Conservation (phyloP, 30 jellyfish, hydroid and myxozoan genomes). For the Phacellophora camtschatica region DNA sequence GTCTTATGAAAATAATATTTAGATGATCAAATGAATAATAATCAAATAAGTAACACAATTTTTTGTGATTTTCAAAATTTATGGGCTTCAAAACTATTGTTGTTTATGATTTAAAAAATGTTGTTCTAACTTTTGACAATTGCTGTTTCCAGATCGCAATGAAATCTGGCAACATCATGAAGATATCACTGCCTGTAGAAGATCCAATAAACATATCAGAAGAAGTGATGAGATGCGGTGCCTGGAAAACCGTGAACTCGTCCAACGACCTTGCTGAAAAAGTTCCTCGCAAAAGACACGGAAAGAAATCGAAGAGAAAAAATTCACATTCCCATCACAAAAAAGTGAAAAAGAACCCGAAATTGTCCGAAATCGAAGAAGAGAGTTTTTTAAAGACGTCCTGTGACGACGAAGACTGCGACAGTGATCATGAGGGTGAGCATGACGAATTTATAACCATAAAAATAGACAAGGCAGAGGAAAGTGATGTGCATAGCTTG, state of each 20-base stretch:
- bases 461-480: slow-evolving; percentile 39
- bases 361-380: slow-evolving; percentile 61
- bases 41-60: too few relatives aligned
- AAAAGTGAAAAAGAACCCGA: slow-evolving; percentile 9
- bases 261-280: slow-evolving; percentile 53
- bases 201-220: slow-evolving; percentile 68
- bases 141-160: slow-evolving; percentile 28
- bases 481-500: too few relatives aligned
- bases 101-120: too few relatives aligned
- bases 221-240: slow-evolving; percentile 72
- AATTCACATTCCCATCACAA: not conserved
- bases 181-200: slow-evolving; percentile 59
- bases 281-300: slow-evolving; percentile 8
- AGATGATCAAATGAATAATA: too few relatives aligned
- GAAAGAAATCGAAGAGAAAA: not conserved
- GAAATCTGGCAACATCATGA: slow-evolving; percentile 67
- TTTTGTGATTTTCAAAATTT: too few relatives aligned
- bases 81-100: too few relatives aligned
- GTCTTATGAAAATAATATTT: too few relatives aligned
- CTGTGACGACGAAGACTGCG: slow-evolving; percentile 14
- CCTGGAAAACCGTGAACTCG: slow-evolving; percentile 70
- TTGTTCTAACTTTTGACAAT: not conserved
- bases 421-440: slow-evolving; percentile 16
- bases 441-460: slow-evolving; percentile 53
- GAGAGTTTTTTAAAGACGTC: slow-evolving; percentile 28